Base-by-base conservation (phyloP, 1,140 invertebrate genomes). In the Berghia stephanieae region DNA sequence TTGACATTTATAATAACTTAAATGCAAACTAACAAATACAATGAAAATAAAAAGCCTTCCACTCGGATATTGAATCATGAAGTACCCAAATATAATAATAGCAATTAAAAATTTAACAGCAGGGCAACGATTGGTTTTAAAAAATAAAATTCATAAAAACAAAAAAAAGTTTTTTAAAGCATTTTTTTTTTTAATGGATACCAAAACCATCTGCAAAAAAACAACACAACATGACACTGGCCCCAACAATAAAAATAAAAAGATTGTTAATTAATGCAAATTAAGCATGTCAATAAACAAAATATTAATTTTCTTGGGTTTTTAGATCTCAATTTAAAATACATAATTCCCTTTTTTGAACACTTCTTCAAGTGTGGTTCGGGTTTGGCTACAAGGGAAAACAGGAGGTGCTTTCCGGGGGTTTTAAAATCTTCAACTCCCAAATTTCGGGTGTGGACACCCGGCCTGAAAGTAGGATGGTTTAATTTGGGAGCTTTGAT, bases 381-480 rank as follows among this genome's bases (percentile, higher is more conserved):
- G 16, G 91, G 86, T 3, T 91, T 89, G 0, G 90, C 88, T 31
- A 93, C 92, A 49, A 93, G 89, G 1, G 89, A 83, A 88, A 94
- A 95, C 0, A 93, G 82, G 31, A 91, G 89, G 21, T 91, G 88
- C 78, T 90, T 87, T 36, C 89, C 84, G 66, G 84, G 83, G 75
- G 89, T 86, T 77, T 87, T 85, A 78, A 91, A 84, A 77, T 93
- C 93, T 60, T 91, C 90, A 0, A 92, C 73, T 95, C 94, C 93
- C 94, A 95, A 36, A 95, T 91, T 63, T 94, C 93, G 6, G 92
- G 84, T 91, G 95, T 93, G 5, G 92, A 91, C 85, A 0, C 93
- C 93, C 40, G 86, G 86, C 79, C 93, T 94, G 84, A 81, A 91
- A 85, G 60, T 83, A 72, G 76, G 69, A 21, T 16, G n/a, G n/a